Evolutionary conservation across 1,140 invertebrate genomes (phyloP).

Genomic region (Zaprionus capensis): DNA sequence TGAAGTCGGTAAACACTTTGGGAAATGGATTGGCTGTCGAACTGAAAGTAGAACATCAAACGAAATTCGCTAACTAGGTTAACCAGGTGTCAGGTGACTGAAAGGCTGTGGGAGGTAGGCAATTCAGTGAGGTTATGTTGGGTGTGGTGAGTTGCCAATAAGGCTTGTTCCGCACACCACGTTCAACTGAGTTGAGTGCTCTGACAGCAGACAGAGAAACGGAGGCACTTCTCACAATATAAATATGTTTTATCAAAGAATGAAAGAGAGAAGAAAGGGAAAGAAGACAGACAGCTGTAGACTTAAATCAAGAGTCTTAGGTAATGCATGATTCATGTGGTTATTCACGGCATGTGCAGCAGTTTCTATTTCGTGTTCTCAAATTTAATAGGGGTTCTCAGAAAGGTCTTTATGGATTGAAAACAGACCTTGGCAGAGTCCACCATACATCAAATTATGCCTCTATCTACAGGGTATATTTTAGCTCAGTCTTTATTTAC

Average conservation of each 20-base stretch:
- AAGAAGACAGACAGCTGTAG: background rate
- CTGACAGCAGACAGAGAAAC: background rate
- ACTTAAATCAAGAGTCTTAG: conserved; percentile 3
- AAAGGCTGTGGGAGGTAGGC: background rate
- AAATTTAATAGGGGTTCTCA: conserved; percentile 17
- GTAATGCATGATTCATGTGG: conserved; percentile 32
- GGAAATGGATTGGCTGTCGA: conserved; percentile 25
- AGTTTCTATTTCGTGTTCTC: conserved; percentile 51
- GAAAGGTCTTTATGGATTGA: background rate
- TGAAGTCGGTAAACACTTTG: conserved; percentile 44
- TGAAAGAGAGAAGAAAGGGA: conserved; percentile 19
- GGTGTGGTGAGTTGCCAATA: conserved; percentile 50
- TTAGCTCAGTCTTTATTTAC: conserved; percentile 12
- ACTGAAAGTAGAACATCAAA: conserved; percentile 65
- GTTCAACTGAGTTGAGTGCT: conserved; percentile 38
- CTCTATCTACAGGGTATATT: background rate
- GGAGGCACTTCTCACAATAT: conserved; percentile 20
- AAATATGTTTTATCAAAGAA: conserved; percentile 67
- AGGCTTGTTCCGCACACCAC: conserved; percentile 44
- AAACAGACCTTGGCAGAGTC: background rate
- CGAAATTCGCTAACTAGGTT: conserved; percentile 70
- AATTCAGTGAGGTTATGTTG: conserved; percentile 8
- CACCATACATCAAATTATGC: background rate
- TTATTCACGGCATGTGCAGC: conserved; percentile 19
- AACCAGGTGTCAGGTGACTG: conserved; percentile 40